Evolutionary conservation across 2,888 invertebrate species (phyloP), one percentile per base, ranked within the genome.

Genomic region (Aphidius colemani): DNA sequence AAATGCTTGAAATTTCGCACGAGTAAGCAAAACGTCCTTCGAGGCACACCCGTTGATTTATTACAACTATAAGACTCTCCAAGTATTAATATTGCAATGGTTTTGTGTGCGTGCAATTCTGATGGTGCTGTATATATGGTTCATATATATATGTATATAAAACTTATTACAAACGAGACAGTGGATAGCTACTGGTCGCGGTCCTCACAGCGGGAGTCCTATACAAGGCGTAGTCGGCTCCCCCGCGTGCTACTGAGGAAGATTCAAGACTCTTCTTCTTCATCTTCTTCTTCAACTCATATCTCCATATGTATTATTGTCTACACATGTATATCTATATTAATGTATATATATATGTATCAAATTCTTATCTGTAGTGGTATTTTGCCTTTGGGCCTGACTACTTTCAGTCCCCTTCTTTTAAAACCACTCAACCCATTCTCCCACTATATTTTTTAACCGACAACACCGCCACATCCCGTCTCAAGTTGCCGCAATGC

Each of bases 131-230:
- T 57, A 64, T 61, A 67, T 66, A 18, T 18, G 2, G 0, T 4
- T 0, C 5, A 9, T 57, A 64, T 61, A 67, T 66, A 58, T 64
- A 67, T 59, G 67, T 61, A 67, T 73, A 70, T 74, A 74, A 74
- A 74, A 73, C 74, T 73, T 76, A 80, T 80, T 79, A 79, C 78
- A 76, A 79, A 80, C 78, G 78, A 79, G 80, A 79, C 80, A 80
- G 79, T 78, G 77, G 79, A 80, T 79, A 76, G 82, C 82, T 81
- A 81, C 82, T 76, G 82, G 81, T 79, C 82, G 76, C 82, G 80
- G 81, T 81, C 75, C 79, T 73, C 81, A 73, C 81, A 74, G 74
- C 81, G 78, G 81, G 81, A 80, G 80, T 78, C 78, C 74, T 3
- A 11, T 40, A 11, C 46, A 45, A 53, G 30, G 56, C 51, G 51